Base-by-base conservation (phyloP, 2,113 vertebrate genomes). In the Macquaria australasica region DNA sequence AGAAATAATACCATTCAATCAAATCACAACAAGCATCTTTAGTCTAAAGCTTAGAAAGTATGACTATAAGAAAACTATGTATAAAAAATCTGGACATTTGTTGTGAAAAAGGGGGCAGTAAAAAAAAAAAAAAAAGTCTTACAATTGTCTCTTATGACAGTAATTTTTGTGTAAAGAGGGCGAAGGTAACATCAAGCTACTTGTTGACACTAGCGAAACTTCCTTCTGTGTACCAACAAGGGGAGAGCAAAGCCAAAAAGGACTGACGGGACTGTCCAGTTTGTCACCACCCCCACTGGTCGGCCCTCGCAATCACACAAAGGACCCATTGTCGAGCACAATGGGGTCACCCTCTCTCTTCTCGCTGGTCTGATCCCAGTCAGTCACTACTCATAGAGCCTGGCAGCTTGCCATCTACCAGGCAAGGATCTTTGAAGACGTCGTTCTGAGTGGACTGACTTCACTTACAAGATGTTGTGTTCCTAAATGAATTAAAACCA, bases 261-360 rank as follows among this genome's bases (percentile, higher is more conserved):
- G 77, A 82, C 79, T 80, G 76, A 92, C 34, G 15, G 78, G 78
- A 92, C 85, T 84, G 91, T 91, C 90, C 86, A 92, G 90, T 88
- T 88, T 90, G 86, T 92, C 85, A 87, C 88, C 83, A 89, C 88
- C 92, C 88, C 87, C 91, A 90, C 79, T 84, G 71, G 86, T 79
- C 79, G 62, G 86, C 86, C 89, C 78, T 90, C 41, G 16, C 81
- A 64, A 37, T 58, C 66, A 72, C 78, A 95, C 94, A 96, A 95
- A 94, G 89, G 74, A 58, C 23, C 74, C 91, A 93, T 94, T 96
- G 95, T 96, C 25, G 55, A 82, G 86, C 87, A 92, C 91, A 95
- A 94, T 94, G 91, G 90, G 95, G 95, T 94, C 95, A 93, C 90
- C 91, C 87, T 94, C 87, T 91, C 88, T 88, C 88, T 84, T 94